Evolutionary conservation across 2,797 vertebrate species (phyloP).

Genomic region (Nasua narica): DNA sequence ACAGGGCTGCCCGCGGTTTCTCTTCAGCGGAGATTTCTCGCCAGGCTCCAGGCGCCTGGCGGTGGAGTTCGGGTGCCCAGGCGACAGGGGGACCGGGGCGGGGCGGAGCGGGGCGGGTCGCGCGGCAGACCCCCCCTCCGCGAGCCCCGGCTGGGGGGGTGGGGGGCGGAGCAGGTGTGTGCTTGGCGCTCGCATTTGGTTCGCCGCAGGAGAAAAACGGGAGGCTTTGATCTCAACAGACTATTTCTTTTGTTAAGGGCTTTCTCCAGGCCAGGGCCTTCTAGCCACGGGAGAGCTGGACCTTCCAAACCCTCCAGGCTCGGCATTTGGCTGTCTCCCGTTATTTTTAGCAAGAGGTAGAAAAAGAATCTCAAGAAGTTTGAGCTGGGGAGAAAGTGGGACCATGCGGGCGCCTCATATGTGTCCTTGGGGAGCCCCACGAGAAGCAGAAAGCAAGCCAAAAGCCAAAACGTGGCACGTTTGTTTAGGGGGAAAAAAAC

Average conservation of each 20-base stretch:
- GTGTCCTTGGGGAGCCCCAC: background rate
- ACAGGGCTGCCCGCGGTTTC: accelerated
- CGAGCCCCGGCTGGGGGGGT: background rate
- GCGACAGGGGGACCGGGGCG: background rate
- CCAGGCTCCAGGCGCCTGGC: too few relatives aligned
- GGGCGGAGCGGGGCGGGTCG: background rate
- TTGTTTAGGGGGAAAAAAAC: background rate
- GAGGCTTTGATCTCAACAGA: slow-evolving; percentile 24
- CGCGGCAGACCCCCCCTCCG: background rate
- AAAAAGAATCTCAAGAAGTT: background rate
- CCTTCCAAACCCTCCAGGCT: background rate
- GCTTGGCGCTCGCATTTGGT: background rate
- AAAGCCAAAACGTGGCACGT: accelerated
- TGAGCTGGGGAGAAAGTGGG: background rate
- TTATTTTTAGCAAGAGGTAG: background rate
- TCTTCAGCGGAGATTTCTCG: background rate
- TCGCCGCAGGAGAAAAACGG: background rate
- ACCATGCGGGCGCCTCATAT: background rate
- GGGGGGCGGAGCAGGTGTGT: background rate
- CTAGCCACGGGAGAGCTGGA: background rate
- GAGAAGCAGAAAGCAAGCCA: background rate
- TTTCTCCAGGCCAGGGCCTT: background rate
- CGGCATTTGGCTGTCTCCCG: background rate
- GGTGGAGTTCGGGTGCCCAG: background rate
- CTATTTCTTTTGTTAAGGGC: background rate